A percentile compares a stretch with the other conserved stretches of the same genome.
These are phyloP conservation scores for Acanthosepion pharaonis DNA, from an alignment of 2,888 invertebrate genomes.

Conservation along the genomic window DNA sequence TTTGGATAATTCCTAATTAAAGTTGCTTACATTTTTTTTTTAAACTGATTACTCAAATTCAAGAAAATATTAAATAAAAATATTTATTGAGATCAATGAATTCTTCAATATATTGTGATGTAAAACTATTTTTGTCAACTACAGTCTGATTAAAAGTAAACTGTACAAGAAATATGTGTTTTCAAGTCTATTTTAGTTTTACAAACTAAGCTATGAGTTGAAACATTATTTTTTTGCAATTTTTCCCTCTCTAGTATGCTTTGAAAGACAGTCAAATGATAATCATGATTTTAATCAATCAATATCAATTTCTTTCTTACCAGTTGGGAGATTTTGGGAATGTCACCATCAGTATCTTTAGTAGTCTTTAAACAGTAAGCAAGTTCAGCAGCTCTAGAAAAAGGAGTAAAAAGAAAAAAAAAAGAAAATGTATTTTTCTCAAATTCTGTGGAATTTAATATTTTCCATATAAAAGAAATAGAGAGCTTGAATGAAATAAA, in stretches of 20 bases:
- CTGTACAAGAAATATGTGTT: too few relatives aligned
- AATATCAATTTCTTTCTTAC: background rate
- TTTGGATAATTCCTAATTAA: too few relatives aligned
- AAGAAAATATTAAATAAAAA: too few relatives aligned
- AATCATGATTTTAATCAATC: background rate
- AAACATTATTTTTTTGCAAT: too few relatives aligned
- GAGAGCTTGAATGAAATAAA: background rate
- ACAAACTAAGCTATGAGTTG: background rate
- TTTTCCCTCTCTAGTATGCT: background rate
- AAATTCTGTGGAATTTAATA: background rate
- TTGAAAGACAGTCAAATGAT: background rate
- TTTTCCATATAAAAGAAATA: background rate
- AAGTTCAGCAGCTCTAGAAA: constrained; percentile 3
- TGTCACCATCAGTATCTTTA: background rate
- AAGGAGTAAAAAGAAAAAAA: background rate
- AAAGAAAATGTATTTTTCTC: background rate
- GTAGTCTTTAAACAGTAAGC: constrained; percentile 38
- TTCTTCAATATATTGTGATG: too few relatives aligned
- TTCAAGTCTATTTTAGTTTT: too few relatives aligned
- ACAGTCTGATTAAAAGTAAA: too few relatives aligned
- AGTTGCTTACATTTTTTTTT: too few relatives aligned
- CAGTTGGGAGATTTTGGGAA: background rate
- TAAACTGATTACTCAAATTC: too few relatives aligned
- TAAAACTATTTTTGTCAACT: too few relatives aligned
- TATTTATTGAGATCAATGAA: too few relatives aligned